Base-by-base conservation (phyloP, 2,888 invertebrate genomes). In the Andrena flavipes region DNA sequence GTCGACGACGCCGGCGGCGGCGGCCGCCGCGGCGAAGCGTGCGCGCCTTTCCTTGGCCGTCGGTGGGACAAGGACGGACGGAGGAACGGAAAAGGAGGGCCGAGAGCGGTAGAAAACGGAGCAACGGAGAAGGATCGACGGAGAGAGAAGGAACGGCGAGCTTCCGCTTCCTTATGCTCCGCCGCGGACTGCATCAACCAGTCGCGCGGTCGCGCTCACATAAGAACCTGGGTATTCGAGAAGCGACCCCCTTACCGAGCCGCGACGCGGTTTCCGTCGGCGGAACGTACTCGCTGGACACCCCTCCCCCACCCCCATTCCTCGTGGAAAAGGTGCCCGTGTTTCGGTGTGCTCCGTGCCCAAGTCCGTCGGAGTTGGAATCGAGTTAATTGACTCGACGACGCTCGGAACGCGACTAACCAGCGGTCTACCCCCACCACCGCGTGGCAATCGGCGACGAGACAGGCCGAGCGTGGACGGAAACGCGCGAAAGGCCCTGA, bases 121-220 rank as follows among this genome's bases (percentile, higher is more conserved):
- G 84, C 68, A 71, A 81, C 80, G 60, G 73, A 77, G 85, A 85
- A 67, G 59, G 87, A 85, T 68, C 80, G 83, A 83, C 86, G 85
- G 81, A 87, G 89, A 89, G 85, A 89, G 90, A 90, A 91, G 91
- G 90, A 90, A 90, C 90, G 91, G 89, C 92, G 92, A 87, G 93
- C 93, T 94, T 94, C 93, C 93, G 93, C 93, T 94, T 94, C 93
- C 93, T 93, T 93, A 93, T 93, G 93, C 93, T 91, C 92, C 91
- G 92, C 90, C 93, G 91, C 92, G 92, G 91, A 93, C 92, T 93
- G 93, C 93, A 93, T 93, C 93, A 91, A 92, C 91, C 93, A 93
- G 93, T 93, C 93, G 93, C 93, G 93, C 93, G 93, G 92, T 93
- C 93, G 93, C 92, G 93, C 92, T 91, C 93, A 92, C 91, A 92